Evolutionary conservation across 2,113 vertebrate species (phyloP).

Genomic region (Sinosuthora webbiana): DNA sequence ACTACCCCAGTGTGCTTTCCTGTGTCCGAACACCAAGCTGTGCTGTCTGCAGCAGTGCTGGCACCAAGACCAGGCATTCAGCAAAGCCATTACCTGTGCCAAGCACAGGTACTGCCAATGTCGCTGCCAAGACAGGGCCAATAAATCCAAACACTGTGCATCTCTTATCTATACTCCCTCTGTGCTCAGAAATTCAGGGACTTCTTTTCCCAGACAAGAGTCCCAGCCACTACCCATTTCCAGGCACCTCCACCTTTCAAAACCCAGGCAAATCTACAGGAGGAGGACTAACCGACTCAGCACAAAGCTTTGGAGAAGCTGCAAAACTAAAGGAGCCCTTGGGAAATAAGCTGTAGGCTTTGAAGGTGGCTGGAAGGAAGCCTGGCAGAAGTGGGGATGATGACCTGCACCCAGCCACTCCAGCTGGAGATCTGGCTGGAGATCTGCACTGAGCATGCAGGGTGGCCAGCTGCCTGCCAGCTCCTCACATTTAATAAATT

Average conservation of each 20-base stretch:
- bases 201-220: background rate
- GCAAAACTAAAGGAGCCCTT: background rate
- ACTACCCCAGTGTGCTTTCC: constrained; percentile 23
- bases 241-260: background rate
- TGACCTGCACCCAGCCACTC: background rate
- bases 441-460: fast-evolving
- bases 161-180: background rate
- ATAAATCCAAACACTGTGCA: background rate
- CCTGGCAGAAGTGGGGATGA: background rate
- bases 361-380: background rate
- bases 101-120: background rate
- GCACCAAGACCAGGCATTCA: background rate
- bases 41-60: background rate
- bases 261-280: background rate
- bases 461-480: background rate
- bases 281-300: background rate
- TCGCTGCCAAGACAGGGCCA: fast-evolving
- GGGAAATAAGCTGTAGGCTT: background rate
- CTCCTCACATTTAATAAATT: background rate
- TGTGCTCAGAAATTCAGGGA: background rate
- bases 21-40: background rate
- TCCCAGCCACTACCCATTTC: background rate
- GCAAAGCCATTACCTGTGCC: background rate
- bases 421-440: background rate
- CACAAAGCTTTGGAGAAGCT: background rate